Conservation (phyloP, 1,140 invertebrate genomes). For the Aphelinus certus region DNA sequence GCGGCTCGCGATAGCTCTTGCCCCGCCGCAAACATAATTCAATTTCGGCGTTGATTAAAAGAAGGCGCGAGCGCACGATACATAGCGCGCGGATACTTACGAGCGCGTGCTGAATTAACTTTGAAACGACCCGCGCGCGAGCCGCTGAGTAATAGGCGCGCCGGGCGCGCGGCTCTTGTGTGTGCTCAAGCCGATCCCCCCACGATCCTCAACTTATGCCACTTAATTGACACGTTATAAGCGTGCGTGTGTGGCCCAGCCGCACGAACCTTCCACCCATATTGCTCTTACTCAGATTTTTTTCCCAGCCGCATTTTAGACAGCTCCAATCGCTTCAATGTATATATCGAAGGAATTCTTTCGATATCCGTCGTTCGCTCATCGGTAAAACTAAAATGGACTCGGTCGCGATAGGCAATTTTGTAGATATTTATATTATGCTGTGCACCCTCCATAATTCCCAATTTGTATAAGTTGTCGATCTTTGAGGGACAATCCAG, state of each 20-base stretch:
- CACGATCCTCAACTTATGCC: constrained; percentile 44
- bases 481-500: no score
- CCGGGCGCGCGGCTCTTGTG: not conserved
- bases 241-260: not conserved
- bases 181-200: not conserved
- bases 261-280: no score
- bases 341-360: no score
- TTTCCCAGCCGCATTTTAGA: no score
- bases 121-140: not conserved
- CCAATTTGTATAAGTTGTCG: no score
- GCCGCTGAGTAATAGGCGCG: not conserved
- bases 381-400: no score
- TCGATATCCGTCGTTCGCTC: no score
- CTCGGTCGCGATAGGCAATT: no score
- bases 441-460: no score
- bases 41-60: constrained; percentile 37
- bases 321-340: no score
- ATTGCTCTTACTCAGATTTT: no score
- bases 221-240: constrained; percentile 22
- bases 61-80: constrained; percentile 7
- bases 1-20: not conserved
- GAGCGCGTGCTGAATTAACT: not conserved
- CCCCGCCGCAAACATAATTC: constrained; percentile 7
- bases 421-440: no score
- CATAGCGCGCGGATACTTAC: not conserved